These are phyloP conservation scores for Volucella inanis DNA, from an alignment of 2,888 invertebrate species.

Conservation along the genomic window DNA sequence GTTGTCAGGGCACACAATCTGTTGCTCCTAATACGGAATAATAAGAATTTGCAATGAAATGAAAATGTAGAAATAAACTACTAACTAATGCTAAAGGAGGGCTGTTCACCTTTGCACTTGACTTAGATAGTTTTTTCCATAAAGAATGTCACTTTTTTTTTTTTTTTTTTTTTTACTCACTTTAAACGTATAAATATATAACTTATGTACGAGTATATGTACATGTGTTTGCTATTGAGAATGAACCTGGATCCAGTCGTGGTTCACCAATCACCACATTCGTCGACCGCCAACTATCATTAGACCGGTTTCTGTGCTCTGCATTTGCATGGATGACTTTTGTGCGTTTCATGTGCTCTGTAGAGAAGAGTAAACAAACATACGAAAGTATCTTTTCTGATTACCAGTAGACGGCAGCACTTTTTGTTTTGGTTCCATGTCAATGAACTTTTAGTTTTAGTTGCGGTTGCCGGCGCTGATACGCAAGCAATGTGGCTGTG, in stretches of 20 bases:
- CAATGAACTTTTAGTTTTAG: slow-evolving; percentile 71
- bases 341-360: slow-evolving; percentile 53
- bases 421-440: slow-evolving; percentile 71
- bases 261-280: background rate
- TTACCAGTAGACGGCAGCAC: slow-evolving; percentile 70
- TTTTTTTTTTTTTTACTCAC: background rate
- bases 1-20: slow-evolving; percentile 38
- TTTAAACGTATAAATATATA: background rate
- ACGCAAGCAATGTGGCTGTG: slow-evolving; percentile 42
- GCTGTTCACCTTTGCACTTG: slow-evolving; percentile 41
- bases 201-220: background rate
- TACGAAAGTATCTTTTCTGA: slow-evolving; percentile 40
- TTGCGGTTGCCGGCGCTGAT: slow-evolving; percentile 40
- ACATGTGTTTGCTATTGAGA: slow-evolving; percentile 49
- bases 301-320: slow-evolving; percentile 68
- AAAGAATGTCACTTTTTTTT: slow-evolving; percentile 18
- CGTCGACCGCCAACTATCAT: slow-evolving; percentile 9
- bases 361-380: slow-evolving; percentile 40
- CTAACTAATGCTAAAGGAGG: slow-evolving; percentile 12
- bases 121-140: slow-evolving; percentile 16
- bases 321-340: slow-evolving; percentile 72
- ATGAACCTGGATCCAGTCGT: slow-evolving; percentile 35
- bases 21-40: slow-evolving; percentile 36
- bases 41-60: slow-evolving; percentile 15
- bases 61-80: background rate